phyloP scores from a whole-genome alignment of 2,797 vertebrate species.

The Peromyscus melanophrys region DNA sequence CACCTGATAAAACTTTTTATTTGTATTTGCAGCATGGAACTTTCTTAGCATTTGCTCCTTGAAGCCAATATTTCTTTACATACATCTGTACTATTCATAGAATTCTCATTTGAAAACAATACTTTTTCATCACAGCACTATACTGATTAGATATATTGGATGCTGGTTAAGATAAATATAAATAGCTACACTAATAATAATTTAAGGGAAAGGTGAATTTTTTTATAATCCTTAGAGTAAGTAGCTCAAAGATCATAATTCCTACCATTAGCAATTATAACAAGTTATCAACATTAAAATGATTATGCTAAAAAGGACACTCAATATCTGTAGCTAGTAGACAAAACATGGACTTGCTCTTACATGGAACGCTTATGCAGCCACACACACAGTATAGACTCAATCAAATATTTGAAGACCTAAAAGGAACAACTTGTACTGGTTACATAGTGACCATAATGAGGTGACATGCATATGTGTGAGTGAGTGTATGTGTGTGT shows the following conservation, averaged over 20 bases:
- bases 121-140: not conserved
- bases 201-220: not conserved
- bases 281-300: not conserved
- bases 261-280: not conserved
- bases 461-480: accelerated
- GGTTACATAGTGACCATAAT: not conserved
- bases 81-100: not conserved
- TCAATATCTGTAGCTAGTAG: not conserved
- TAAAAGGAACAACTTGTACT: not conserved
- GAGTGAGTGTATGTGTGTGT: too few relatives aligned
- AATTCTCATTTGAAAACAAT: not conserved
- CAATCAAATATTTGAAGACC: not conserved
- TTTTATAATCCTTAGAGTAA: not conserved
- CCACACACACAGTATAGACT: too few relatives aligned
- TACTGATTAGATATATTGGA: not conserved
- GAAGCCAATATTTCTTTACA: not conserved
- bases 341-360: too few relatives aligned
- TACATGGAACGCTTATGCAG: not conserved
- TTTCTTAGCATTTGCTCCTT: not conserved
- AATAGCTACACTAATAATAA: not conserved
- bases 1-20: not conserved
- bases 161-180: not conserved
- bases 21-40: not conserved
- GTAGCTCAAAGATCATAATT: not conserved
- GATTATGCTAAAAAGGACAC: not conserved